Evolutionary conservation across 2,888 invertebrate species (phyloP), one percentile per base, ranked within the genome.

Genomic region (Limenitis camilla): DNA sequence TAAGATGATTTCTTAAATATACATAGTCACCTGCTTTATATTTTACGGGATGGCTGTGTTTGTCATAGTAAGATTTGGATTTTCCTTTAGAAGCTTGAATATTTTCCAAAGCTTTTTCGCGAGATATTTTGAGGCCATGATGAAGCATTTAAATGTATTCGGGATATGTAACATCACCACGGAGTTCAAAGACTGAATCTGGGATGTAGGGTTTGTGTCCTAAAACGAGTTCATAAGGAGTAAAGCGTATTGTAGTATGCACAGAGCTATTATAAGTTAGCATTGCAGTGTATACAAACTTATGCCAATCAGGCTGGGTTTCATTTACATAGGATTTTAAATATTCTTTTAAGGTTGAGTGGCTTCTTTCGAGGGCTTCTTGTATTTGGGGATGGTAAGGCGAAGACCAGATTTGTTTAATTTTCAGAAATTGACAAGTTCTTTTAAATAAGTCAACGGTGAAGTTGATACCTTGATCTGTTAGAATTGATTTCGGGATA

Each of bases 351-450:
- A 71, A 63, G 45, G 68, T 70, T 19, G 53, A 50, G 55, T 71
- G 71, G 40, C 57, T 61, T 28, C 71, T 52, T 61, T 74, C 71
- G 28, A 72, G 43, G 2, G 66, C 63, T 31, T 69, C 71, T 51
- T 71, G 67, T 4, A 62, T 61, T 60, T 72, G 68, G n/a, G 71
- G 69, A 48, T 68, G 66, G 47, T 71, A 73, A 7, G 69, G 60
- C 30, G 62, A 68, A 6, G 63, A 56, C 28, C 50, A 57, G n/a
- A 68, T 47, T 30, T 71, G 62, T 58, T 66, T 69, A 5, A 67
- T 66, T 4, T 27, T 40, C 19, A 59, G 33, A 6, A 59, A 53
- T 29, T 42, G 5, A 30, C 51, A 50, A 3, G 49, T 48, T 43
- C 41, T 35, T 40, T 53, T 57, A 27, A 60, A 58, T 4, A 55